Conservation (phyloP, 1,140 invertebrate species). For the Neodiprion lecontei region DNA sequence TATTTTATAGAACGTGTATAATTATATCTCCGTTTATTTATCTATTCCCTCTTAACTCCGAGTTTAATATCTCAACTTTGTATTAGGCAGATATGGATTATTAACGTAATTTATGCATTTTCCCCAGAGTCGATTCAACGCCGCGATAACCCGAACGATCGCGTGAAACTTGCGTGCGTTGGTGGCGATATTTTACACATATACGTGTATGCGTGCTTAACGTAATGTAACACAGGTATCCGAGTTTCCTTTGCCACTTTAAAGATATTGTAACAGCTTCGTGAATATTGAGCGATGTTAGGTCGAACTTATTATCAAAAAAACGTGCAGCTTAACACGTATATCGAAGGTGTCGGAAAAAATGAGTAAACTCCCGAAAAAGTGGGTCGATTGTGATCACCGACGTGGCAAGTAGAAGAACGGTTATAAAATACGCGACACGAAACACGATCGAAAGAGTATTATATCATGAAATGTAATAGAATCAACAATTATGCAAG, state of each 20-base stretch:
- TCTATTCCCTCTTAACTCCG: no score
- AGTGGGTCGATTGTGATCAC: no score
- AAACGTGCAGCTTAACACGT: neutral
- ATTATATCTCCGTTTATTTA: no score
- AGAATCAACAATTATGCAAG: no score
- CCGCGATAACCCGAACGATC: neutral
- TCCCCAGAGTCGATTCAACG: neutral
- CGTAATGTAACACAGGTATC: no score
- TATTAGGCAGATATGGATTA: conserved; percentile 3
- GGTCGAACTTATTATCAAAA: neutral
- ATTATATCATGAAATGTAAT: no score
- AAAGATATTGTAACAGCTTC: neutral
- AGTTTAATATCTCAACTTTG: neutral
- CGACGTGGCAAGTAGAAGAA: no score
- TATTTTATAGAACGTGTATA: no score
- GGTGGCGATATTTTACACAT: neutral
- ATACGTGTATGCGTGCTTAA: neutral
- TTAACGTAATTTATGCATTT: conserved; percentile 4
- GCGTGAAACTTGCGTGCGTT: conserved; percentile 1
- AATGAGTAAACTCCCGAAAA: no score
- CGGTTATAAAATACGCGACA: no score
- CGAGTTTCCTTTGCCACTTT: neutral
- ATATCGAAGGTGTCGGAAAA: no score
- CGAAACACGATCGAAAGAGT: no score
- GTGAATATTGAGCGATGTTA: conserved; percentile 1